Conservation (phyloP, 2,113 vertebrate species). For the Ameiurus melas region DNA sequence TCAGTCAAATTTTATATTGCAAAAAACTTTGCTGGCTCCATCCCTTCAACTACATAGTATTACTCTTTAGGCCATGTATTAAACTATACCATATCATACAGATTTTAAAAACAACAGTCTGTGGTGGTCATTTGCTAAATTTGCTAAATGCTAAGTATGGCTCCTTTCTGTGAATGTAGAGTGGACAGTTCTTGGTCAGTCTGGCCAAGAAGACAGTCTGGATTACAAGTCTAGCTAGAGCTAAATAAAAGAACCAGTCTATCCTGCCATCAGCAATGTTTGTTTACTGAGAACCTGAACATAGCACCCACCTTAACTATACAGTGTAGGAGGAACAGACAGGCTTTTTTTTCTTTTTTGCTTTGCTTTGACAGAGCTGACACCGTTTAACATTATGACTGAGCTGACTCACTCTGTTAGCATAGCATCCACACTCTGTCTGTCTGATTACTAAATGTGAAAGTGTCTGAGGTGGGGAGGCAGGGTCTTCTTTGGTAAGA, state of each 20-base stretch:
- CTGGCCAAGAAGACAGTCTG: background rate
- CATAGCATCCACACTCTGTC: background rate
- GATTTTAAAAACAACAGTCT: background rate
- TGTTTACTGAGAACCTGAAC: background rate
- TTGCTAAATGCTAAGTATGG: too few species aligned
- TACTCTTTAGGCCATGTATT: background rate
- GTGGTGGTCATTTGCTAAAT: background rate
- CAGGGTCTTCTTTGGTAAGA: background rate
- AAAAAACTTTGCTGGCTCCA: background rate
- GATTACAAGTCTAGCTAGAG: background rate
- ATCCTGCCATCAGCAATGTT: background rate
- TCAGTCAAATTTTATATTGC: background rate
- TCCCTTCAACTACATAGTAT: background rate
- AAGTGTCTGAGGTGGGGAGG: background rate
- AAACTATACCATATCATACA: background rate
- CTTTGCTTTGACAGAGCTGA: background rate
- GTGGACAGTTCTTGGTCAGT: background rate
- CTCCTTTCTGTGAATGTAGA: background rate
- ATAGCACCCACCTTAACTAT: background rate
- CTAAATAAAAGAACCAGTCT: background rate
- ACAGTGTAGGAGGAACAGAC: background rate
- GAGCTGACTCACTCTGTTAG: background rate
- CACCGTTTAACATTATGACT: background rate
- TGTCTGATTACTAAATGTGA: constrained; percentile 11
- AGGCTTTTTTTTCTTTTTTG: background rate